phyloP scores from a whole-genome alignment of 30 jellyfish, hydroid and myxozoan species.

The Cassiopea xamachana region DNA sequence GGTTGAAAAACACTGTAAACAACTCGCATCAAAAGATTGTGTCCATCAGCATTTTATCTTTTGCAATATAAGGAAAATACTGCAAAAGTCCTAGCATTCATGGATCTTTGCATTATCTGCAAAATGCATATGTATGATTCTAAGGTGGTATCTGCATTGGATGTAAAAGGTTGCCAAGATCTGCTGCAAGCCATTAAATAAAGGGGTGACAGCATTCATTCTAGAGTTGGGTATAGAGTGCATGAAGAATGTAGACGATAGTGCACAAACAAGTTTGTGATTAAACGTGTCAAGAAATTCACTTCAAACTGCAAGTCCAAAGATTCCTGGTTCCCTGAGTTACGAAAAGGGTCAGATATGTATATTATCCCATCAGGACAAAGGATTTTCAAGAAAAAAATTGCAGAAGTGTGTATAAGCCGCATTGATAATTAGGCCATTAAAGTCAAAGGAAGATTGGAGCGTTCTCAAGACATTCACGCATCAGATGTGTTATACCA shows the following conservation, averaged over 20 bases:
- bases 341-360: constrained; percentile 50
- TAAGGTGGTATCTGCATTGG: constrained; percentile 39
- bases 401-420: constrained; percentile 55
- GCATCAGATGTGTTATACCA: constrained; percentile 53
- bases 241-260: not conserved
- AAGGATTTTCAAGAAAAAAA: constrained; percentile 20
- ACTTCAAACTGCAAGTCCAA: not conserved
- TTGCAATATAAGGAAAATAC: too few relatives aligned
- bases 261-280: too few relatives aligned
- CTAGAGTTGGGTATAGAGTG: constrained; percentile 19
- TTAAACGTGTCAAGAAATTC: not conserved
- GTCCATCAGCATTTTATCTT: not conserved
- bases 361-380: constrained; percentile 50
- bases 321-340: constrained; percentile 54
- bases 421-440: constrained; percentile 70
- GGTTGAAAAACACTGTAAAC: too few relatives aligned
- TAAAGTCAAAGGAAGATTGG: constrained; percentile 53
- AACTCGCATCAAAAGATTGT: too few relatives aligned
- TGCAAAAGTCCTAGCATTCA: constrained; percentile 5
- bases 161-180: not conserved
- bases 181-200: constrained; percentile 30
- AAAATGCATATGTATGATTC: constrained; percentile 28
- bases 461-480: constrained; percentile 36
- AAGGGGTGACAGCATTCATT: constrained; percentile 39
- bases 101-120: constrained; percentile 59